Evolutionary conservation across 2,888 invertebrate species (phyloP).

Genomic region (Sinhomidia bicolor): DNA sequence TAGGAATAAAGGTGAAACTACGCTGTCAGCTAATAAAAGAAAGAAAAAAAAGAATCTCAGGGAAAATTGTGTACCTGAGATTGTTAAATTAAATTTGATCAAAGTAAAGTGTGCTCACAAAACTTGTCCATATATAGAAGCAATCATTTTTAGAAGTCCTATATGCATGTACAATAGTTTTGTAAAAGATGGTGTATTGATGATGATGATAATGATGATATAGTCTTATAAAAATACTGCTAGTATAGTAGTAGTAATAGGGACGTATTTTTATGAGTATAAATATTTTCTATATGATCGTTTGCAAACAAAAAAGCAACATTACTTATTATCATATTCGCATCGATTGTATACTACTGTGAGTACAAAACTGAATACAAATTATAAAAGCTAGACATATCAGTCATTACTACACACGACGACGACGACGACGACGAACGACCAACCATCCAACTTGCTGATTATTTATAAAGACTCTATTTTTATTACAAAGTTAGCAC

Average conservation of each 20-base stretch:
- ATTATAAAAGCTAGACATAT: constrained; percentile 20
- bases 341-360: background rate
- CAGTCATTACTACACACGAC: background rate
- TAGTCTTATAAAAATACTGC: too few relatives aligned
- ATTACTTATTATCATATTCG: constrained; percentile 1
- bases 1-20: constrained; percentile 35
- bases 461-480: background rate
- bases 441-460: background rate
- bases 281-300: too few relatives aligned
- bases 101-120: background rate
- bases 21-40: constrained; percentile 35
- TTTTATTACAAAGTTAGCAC: constrained; percentile 24
- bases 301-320: too few relatives aligned
- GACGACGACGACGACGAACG: background rate
- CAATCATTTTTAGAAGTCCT: constrained; percentile 1
- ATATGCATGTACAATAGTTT: too few relatives aligned
- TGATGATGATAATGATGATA: too few relatives aligned
- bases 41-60: constrained; percentile 6
- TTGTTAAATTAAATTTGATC: background rate
- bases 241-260: background rate
- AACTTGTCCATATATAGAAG: constrained; percentile 14
- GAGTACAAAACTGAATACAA: constrained; percentile 30
- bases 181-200: too few relatives aligned
- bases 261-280: background rate
- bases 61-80: constrained; percentile 4